A percentile compares a stretch with the other conserved stretches of the same genome.
Conservation (phyloP, 2,888 invertebrate genomes). For the Drosophila affinis region DNA sequence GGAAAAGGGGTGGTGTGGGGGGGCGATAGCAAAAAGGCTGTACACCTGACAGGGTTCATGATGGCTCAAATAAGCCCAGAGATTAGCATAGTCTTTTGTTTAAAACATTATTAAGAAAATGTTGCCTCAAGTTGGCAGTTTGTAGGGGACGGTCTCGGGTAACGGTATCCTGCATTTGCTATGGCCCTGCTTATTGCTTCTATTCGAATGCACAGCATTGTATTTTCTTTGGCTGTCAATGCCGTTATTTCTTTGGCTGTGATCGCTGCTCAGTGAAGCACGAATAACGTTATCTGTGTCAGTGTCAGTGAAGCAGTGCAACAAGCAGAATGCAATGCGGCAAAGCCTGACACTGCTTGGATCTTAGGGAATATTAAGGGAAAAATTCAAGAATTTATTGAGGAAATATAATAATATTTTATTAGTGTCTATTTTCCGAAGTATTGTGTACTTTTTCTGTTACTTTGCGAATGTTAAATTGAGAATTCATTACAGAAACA, state of each 20-base stretch:
- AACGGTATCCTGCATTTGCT: neutral
- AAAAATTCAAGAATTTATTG: neutral
- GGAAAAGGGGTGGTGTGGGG: constrained; percentile 1
- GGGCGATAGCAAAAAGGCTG: neutral
- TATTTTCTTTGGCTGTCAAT: neutral
- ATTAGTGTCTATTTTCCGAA: too few relatives aligned
- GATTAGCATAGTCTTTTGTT: constrained; percentile 63
- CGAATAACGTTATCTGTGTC: neutral
- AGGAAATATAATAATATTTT: too few relatives aligned
- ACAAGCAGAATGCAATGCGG: neutral
- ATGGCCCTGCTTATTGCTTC: neutral
- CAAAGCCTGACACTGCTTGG: neutral
- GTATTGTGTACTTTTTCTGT: too few relatives aligned
- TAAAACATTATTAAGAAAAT: neutral
- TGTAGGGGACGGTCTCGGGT: neutral
- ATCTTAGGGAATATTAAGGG: neutral
- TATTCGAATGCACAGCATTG: neutral
- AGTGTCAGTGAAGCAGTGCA: neutral
- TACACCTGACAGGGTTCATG: constrained; percentile 29
- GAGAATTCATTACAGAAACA: too few relatives aligned
- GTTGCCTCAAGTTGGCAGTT: neutral
- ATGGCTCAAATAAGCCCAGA: constrained; percentile 54
- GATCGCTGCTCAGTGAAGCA: neutral
- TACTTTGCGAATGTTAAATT: too few relatives aligned
- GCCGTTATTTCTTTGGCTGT: neutral